Evolutionary conservation across 2,113 vertebrate genomes (phyloP).

Genomic region (Oreotrochilus melanogaster): DNA sequence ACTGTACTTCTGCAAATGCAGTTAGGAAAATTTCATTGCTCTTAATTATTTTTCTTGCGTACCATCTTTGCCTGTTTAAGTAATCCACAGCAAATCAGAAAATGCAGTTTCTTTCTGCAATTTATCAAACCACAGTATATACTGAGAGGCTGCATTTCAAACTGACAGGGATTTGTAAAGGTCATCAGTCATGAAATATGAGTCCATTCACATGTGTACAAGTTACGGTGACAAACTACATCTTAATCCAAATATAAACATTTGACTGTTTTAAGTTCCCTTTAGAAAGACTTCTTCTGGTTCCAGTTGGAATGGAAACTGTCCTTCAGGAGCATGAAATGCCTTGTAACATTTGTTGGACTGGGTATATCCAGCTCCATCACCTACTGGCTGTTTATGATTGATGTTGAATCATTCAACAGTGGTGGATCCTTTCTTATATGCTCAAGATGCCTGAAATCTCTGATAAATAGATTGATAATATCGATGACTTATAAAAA

Average conservation of each 20-base stretch:
- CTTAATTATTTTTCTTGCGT: conserved; percentile 28
- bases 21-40: conserved; percentile 32
- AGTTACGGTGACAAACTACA: conserved; percentile 32
- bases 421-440: not conserved
- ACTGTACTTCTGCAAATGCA: conserved; percentile 21
- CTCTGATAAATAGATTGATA: not conserved
- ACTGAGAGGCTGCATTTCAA: conserved; percentile 1
- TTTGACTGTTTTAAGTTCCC: not conserved
- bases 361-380: not conserved
- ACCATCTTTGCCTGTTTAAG: conserved; percentile 36
- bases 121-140: not conserved
- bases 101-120: not conserved
- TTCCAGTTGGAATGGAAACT: not conserved
- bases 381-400: fast-evolving
- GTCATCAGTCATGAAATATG: conserved; percentile 48
- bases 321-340: not conserved
- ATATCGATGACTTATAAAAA: not conserved
- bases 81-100: not conserved
- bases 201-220: conserved; percentile 24
- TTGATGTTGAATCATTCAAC: not conserved
- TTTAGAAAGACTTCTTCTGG: not conserved
- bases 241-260: conserved; percentile 41
- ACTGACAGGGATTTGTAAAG: conserved; percentile 31
- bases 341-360: not conserved
- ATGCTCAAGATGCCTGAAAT: not conserved